phyloP scores from a whole-genome alignment of 2,888 invertebrate genomes.

The Drosophila buzzatii region DNA sequence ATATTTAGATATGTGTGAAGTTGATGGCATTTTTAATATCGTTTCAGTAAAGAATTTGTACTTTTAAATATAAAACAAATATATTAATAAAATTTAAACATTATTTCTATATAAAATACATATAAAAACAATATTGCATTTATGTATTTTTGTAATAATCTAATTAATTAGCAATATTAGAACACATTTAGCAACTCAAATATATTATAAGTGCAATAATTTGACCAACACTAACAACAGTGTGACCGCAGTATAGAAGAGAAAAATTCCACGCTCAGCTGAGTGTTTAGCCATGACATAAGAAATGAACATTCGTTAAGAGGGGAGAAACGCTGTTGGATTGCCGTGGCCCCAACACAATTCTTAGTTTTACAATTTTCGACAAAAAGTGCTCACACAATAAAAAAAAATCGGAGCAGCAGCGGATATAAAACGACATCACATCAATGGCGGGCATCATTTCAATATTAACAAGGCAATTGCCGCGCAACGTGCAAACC shows the following conservation, averaged over 20 bases:
- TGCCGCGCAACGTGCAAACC: constrained; percentile 84
- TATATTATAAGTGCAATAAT: neutral
- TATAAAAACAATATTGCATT: too few relatives aligned
- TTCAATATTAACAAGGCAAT: constrained; percentile 85
- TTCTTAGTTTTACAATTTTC: constrained; percentile 54
- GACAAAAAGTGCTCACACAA: constrained; percentile 54
- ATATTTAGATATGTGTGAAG: neutral
- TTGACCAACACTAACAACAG: constrained; percentile 38
- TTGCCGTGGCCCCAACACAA: constrained; percentile 53
- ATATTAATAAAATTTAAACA: neutral
- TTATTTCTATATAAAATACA: too few relatives aligned
- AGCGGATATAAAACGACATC: constrained; percentile 35
- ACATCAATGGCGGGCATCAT: constrained; percentile 86
- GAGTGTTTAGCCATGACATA: constrained; percentile 58
- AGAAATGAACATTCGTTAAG: constrained; percentile 60
- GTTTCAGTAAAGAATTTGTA: neutral
- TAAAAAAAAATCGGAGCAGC: constrained; percentile 32
- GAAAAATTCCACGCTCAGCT: constrained; percentile 45
- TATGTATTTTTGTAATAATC: neutral
- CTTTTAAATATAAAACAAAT: too few relatives aligned
- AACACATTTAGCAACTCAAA: neutral
- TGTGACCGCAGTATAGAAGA: constrained; percentile 43
- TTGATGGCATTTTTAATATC: neutral
- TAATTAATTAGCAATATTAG: neutral
- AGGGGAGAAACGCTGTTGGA: constrained; percentile 67